Evolutionary conservation across 2,113 vertebrate genomes (phyloP).

Genomic region (Oophaga pumilio): DNA sequence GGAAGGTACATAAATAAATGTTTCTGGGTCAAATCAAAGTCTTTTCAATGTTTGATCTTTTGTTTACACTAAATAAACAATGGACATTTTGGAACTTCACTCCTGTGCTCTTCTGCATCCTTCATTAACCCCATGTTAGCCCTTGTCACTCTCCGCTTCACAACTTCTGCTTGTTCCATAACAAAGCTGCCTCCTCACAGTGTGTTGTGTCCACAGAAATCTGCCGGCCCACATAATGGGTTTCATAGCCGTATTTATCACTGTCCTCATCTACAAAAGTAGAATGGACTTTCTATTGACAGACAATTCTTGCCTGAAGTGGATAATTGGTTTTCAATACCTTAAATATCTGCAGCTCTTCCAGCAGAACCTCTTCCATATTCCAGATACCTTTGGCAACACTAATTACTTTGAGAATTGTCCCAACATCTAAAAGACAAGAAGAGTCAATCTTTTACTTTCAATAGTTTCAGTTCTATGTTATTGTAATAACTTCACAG

Average conservation of each 20-base stretch:
- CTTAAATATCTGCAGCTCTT: constrained; percentile 93
- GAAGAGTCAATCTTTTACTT: background rate
- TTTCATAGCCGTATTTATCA: background rate
- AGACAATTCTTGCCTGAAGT: background rate
- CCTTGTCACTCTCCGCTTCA: background rate
- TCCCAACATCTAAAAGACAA: constrained; percentile 80
- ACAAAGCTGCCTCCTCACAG: background rate
- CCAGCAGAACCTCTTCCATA: constrained; percentile 89
- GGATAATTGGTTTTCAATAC: constrained; percentile 64
- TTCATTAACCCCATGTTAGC: background rate
- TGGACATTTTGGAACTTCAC: background rate
- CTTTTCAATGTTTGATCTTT: background rate
- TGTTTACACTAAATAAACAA: constrained; percentile 11
- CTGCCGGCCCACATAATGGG: background rate
- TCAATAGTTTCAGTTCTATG: no score
- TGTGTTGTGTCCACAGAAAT: background rate
- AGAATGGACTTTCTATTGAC: background rate
- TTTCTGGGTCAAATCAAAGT: background rate
- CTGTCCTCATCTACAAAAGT: background rate
- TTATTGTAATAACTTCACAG: no score
- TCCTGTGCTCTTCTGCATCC: background rate
- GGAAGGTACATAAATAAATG: background rate
- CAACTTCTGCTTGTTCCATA: background rate
- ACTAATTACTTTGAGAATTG: constrained; percentile 90
- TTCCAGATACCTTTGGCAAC: constrained; percentile 92